These are phyloP conservation scores for Chrysomallon squamiferum DNA, from an alignment of 1,140 invertebrate genomes.

Conservation along the genomic window DNA sequence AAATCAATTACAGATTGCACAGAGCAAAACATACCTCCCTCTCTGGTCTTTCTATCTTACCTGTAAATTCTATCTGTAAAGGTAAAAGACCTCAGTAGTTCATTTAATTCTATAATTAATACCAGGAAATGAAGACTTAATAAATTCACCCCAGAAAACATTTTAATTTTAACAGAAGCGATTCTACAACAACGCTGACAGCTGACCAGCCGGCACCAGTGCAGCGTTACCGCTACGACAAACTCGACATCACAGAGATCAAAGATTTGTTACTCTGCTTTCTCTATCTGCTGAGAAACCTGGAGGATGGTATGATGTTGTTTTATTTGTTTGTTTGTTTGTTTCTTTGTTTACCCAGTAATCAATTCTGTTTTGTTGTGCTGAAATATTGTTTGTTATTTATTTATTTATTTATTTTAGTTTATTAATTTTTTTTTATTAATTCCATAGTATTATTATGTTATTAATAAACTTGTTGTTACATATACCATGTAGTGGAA, in stretches of 20 bases:
- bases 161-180: background rate
- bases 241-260: constrained; percentile 77
- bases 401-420: background rate
- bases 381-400: constrained; percentile 3
- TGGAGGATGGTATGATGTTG: constrained; percentile 71
- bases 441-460: background rate
- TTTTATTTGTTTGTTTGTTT: too few species aligned
- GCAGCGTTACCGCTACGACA: constrained; percentile 70
- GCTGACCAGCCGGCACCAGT: constrained; percentile 14
- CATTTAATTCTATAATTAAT: too few species aligned
- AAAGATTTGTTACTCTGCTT: constrained; percentile 90
- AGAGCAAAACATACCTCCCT: too few species aligned
- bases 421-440: background rate
- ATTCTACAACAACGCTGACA: background rate
- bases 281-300: constrained; percentile 88
- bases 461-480: background rate
- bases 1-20: too few species aligned
- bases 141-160: too few species aligned
- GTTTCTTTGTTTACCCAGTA: too few species aligned
- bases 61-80: too few species aligned
- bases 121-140: too few species aligned
- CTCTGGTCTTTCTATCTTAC: too few species aligned
- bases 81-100: too few species aligned
- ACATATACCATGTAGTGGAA: too few species aligned
- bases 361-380: background rate